These are phyloP conservation scores for Kryptolebias ocellatus DNA, from an alignment of 2,797 vertebrate species.

Conservation along the genomic window DNA sequence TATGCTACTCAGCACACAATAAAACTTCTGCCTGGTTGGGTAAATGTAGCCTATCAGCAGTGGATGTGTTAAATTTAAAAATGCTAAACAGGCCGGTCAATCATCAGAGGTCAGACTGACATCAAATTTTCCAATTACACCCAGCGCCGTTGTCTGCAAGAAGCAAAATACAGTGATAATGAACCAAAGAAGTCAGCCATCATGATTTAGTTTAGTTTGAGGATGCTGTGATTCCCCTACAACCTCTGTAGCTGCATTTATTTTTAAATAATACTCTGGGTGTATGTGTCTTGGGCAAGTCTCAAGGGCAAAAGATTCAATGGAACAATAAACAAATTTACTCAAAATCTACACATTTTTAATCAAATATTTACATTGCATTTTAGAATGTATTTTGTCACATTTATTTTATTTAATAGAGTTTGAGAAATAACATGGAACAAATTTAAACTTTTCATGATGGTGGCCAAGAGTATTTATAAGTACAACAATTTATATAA, in stretches of 20 bases:
- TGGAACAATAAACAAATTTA: not conserved
- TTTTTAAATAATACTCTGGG: no score
- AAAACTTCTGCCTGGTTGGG: not conserved
- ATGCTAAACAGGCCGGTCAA: constrained; percentile 3
- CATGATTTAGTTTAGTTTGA: constrained; percentile 3
- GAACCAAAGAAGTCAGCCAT: constrained; percentile 3
- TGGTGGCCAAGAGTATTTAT: no score
- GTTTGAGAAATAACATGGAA: no score
- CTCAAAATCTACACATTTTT: no score
- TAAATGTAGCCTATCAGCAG: not conserved
- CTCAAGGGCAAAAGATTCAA: not conserved
- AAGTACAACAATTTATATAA: no score
- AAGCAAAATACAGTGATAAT: constrained; percentile 1
- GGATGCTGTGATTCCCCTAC: not conserved
- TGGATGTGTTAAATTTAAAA: constrained; percentile 7
- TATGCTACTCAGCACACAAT: not conserved
- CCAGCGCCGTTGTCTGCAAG: not conserved
- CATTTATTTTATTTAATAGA: no score
- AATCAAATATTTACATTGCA: no score
- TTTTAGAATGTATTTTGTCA: no score
- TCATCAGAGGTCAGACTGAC: constrained; percentile 11
- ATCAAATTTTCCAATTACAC: constrained; percentile 10
- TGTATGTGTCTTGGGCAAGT: not conserved
- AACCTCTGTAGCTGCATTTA: no score
- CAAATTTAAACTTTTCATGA: no score